A percentile compares a stretch with the other conserved stretches of the same genome.
Conservation (phyloP, 2,888 invertebrate genomes). For the Ectemnius cavifrons region DNA sequence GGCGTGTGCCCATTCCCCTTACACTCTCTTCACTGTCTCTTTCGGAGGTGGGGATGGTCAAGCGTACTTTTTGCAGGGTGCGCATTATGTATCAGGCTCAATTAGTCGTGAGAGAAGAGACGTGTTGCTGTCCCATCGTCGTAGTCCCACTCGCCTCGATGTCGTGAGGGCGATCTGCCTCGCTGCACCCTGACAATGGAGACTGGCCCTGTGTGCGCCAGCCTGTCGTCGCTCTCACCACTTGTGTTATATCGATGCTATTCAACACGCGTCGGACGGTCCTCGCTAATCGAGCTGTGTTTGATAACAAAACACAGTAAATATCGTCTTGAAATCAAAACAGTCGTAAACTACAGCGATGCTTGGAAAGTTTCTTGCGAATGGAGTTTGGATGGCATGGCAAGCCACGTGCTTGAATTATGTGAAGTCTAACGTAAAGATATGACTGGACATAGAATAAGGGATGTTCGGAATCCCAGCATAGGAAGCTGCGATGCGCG, state of each 20-base stretch:
- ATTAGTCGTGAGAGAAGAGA: constrained; percentile 72
- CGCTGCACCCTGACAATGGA: constrained; percentile 60
- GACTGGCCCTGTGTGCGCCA: constrained; percentile 22
- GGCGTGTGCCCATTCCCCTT: not conserved
- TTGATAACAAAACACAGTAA: too few species aligned
- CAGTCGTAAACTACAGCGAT: too few species aligned
- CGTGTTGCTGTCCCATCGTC: constrained; percentile 59
- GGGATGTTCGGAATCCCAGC: not conserved
- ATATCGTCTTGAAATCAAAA: too few species aligned
- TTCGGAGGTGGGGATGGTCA: constrained; percentile 22
- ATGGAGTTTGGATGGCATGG: too few species aligned
- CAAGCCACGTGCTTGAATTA: too few species aligned
- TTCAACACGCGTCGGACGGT: constrained; percentile 30
- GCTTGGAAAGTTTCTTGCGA: too few species aligned
- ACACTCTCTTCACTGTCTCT: constrained; percentile 21
- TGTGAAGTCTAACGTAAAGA: too few species aligned
- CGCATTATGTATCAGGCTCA: constrained; percentile 68
- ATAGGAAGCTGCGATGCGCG: not conserved
- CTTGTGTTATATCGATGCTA: constrained; percentile 45
- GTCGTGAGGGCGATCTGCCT: constrained; percentile 57
- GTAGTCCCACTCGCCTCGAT: constrained; percentile 13
- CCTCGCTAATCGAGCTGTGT: too few species aligned
- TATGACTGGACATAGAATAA: not conserved
- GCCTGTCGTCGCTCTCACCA: constrained; percentile 45
- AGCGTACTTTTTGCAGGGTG: constrained; percentile 52